Evolutionary conservation across 2,797 vertebrate genomes (phyloP).

Genomic region (Ficedula albicollis): DNA sequence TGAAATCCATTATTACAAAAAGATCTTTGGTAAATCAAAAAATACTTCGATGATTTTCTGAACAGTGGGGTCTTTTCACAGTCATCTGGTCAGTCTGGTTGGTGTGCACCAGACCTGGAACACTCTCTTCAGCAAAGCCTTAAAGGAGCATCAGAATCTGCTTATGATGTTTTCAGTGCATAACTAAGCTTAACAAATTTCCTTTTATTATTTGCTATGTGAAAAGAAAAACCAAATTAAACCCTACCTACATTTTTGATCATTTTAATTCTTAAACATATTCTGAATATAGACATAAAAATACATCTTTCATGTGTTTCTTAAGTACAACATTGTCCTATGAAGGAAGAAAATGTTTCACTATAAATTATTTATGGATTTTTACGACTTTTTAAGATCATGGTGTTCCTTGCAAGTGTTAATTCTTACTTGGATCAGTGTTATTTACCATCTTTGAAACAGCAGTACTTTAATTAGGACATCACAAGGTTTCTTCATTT

Average conservation of each 20-base stretch:
- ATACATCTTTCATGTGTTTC: background rate
- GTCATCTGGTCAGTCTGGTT: background rate
- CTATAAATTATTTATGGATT: background rate
- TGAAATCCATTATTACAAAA: background rate
- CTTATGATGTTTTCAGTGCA: background rate
- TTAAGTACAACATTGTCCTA: background rate
- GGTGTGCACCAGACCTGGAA: background rate
- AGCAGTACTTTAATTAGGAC: conserved; percentile 3
- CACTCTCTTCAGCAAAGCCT: background rate
- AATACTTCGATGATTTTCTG: background rate
- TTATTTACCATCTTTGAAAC: conserved; percentile 9
- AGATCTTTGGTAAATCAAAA: background rate
- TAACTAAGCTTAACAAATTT: background rate
- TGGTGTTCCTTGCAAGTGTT: background rate
- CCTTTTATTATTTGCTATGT: background rate
- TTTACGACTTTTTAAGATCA: background rate
- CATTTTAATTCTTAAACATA: background rate
- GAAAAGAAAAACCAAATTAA: background rate
- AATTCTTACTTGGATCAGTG: background rate
- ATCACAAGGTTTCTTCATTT: conserved; percentile 13
- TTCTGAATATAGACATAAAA: background rate
- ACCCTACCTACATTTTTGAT: rapidly evolving
- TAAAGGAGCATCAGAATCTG: background rate
- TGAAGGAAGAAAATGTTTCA: background rate
- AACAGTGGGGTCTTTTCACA: background rate